A percentile compares a stretch with the other conserved stretches of the same genome.
These are phyloP conservation scores for Apostichopus parvimensis DNA, from an alignment of 35 echinoderm and acorn worm species.

Conservation along the genomic window DNA sequence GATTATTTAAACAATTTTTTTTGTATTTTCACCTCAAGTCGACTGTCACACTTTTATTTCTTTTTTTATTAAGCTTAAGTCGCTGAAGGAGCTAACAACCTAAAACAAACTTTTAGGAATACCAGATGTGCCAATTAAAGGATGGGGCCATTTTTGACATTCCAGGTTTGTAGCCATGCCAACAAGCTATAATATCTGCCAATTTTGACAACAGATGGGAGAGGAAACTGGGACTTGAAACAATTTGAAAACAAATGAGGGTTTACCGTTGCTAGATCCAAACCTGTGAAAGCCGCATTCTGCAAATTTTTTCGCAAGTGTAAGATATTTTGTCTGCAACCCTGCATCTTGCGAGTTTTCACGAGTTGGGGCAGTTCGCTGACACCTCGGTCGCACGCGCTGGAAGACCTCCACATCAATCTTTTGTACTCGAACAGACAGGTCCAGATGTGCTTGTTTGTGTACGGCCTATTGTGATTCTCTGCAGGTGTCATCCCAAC, in stretches of 20 bases:
- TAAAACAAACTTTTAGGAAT: too few relatives aligned
- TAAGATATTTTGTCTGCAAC: background rate
- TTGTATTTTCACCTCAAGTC: too few relatives aligned
- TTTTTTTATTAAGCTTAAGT: too few relatives aligned
- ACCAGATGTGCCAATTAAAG: too few relatives aligned
- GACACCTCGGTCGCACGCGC: background rate
- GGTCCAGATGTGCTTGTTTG: background rate
- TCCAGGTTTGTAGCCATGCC: background rate
- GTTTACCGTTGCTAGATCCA: background rate
- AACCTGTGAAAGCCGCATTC: background rate
- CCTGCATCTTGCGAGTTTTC: background rate
- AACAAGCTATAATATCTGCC: background rate
- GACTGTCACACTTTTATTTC: too few relatives aligned
- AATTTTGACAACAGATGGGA: background rate
- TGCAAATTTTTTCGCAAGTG: background rate
- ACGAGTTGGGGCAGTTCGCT: background rate
- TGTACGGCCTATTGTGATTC: background rate
- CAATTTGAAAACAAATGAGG: background rate
- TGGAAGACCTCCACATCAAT: background rate
- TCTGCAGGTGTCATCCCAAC: background rate
- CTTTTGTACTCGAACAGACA: background rate
- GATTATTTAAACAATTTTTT: too few relatives aligned
- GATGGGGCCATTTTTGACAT: background rate
- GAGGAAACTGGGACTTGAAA: background rate
- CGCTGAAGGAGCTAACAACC: too few relatives aligned